Conservation (phyloP, 1,140 invertebrate species). For the Lepidurus packardi region DNA sequence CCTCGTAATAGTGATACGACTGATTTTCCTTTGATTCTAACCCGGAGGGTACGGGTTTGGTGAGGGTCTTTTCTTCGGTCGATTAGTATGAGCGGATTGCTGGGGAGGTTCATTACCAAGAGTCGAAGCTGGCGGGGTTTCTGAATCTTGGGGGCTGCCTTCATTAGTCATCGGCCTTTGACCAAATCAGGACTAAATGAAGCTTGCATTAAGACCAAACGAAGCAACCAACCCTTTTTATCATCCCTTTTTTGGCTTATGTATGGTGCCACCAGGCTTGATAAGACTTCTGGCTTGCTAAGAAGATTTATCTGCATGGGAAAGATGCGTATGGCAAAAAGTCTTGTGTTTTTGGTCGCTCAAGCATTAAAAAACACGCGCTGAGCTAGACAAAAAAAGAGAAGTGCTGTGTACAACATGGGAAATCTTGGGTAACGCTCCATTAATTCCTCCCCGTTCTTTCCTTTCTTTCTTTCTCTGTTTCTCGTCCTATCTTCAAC, state of each 20-base stretch:
- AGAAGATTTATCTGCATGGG: constrained; percentile 1
- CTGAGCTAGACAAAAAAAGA: neutral
- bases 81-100: constrained; percentile 19
- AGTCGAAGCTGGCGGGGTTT: constrained; percentile 9
- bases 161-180: constrained; percentile 21
- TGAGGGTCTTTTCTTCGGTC: constrained; percentile 18
- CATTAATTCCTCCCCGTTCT: neutral
- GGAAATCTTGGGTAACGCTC: neutral
- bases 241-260: neutral
- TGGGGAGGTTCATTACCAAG: constrained; percentile 18
- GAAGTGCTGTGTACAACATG: neutral
- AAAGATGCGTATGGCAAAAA: neutral
- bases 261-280: neutral
- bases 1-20: neutral
- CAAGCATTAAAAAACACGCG: neutral
- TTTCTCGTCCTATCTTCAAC: neutral
- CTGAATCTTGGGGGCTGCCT: neutral
- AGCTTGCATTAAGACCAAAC: constrained; percentile 14
- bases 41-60: neutral
- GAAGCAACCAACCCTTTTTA: constrained; percentile 20
- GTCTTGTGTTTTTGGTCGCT: neutral
- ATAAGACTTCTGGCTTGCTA: neutral
- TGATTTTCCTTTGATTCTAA: constrained; percentile 16
- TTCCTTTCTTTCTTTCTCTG: neutral
- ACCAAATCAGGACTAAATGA: constrained; percentile 22